Evolutionary conservation across 1,140 invertebrate genomes (phyloP), one percentile per base, ranked within the genome.

Genomic region (Bombus sibiricus): DNA sequence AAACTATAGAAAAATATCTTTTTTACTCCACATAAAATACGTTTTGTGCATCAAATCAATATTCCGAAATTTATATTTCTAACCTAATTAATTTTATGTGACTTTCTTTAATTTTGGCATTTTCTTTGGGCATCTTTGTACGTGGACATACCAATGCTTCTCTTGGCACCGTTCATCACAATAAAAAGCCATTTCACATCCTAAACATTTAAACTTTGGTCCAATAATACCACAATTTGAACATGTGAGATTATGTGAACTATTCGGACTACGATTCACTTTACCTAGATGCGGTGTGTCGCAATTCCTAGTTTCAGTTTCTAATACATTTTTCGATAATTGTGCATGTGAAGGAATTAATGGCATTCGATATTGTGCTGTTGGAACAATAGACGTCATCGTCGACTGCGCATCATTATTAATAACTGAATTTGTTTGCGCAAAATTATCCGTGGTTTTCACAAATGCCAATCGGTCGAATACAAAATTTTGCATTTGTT

Each of bases 101-200:
- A 95, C 90, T 88, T 95, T 95, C 41, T 94, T 94, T 5, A 95
- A 86, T 62, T 92, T 93, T 39, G 94, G 94, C 94, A 95, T 95
- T 71, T 92, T 94, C 76, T 94, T 95, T 0, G 93, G 93, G 80
- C 94, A 95, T 32, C 88, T 92, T 3, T 86, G 82, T 10, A 93
- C 92, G 66, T 95, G 94, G 15, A 90, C n/a, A 18, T 32, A 86
- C 94, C 94, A 95, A 43, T 95, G 94, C 43, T 91, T 91, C 25
- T 90, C 73, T 86, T 95, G 94, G 77, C 94, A 95, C 25, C 80
- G 81, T 83, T 93, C 91, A 62, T 94, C 91, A 71, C 94, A 95
- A n/a, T 95, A 95, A 86, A 92, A 92, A 0, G 90, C 91, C 10
- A 86, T 86, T 53, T 94, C 92, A 66, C 94, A 95, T 0, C 94